Evolutionary conservation across 2,113 vertebrate genomes (phyloP).

Genomic region (Heterochromis multidens): DNA sequence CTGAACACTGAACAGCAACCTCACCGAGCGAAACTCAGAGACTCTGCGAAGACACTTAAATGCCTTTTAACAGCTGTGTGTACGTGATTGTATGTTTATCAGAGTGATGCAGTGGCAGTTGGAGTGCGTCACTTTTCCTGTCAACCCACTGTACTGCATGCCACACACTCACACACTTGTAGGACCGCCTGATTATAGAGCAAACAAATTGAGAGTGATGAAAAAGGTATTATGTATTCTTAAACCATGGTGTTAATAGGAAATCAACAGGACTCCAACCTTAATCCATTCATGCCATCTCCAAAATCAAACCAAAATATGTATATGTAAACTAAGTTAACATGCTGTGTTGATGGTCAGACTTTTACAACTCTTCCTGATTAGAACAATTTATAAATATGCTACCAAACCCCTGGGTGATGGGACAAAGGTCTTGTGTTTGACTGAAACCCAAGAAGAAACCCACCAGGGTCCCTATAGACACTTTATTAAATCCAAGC

Average conservation of each 20-base stretch:
- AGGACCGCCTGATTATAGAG: background rate
- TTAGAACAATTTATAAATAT: background rate
- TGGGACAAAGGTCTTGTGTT: background rate
- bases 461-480: background rate
- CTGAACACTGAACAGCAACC: background rate
- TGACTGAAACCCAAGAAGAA: background rate
- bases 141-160: constrained; percentile 3
- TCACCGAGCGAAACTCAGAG: background rate
- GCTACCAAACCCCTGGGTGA: background rate
- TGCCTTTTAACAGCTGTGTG: constrained; percentile 36
- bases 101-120: constrained; percentile 44
- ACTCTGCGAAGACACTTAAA: constrained; percentile 14
- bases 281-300: background rate
- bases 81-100: constrained; percentile 36
- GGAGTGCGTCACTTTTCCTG: constrained; percentile 49
- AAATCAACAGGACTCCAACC: background rate
- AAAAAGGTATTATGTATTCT: background rate
- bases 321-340: background rate
- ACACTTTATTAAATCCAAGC: background rate
- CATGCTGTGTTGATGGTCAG: background rate
- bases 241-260: background rate
- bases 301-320: background rate
- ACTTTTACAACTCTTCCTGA: background rate
- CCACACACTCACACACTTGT: background rate
- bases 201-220: background rate